These are phyloP conservation scores for Eupithecia inturbata DNA, from an alignment of 2,888 invertebrate genomes.

Conservation along the genomic window DNA sequence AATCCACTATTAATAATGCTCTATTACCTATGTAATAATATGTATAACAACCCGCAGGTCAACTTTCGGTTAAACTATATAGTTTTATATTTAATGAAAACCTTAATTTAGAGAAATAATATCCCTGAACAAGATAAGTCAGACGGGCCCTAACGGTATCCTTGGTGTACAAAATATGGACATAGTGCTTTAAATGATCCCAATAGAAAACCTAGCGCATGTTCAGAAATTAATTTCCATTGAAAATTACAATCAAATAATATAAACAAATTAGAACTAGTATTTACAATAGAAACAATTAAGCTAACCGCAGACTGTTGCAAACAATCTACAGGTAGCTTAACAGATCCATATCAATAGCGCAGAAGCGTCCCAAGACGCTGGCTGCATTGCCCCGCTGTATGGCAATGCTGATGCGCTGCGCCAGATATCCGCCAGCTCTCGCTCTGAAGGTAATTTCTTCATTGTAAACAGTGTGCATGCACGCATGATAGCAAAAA, in stretches of 20 bases:
- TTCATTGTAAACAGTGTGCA: background rate
- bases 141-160: background rate
- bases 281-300: too few relatives aligned
- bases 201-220: background rate
- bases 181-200: background rate
- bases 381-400: too few relatives aligned
- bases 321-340: too few relatives aligned
- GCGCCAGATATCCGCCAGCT: too few relatives aligned
- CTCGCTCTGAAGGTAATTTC: too few relatives aligned
- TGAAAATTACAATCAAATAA: too few relatives aligned
- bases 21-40: background rate
- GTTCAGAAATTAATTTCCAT: background rate
- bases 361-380: too few relatives aligned
- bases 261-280: too few relatives aligned
- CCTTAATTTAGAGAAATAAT: background rate
- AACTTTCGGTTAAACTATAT: conserved; percentile 5
- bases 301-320: too few relatives aligned
- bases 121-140: background rate
- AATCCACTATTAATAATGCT: conserved; percentile 20
- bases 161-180: background rate
- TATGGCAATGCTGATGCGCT: too few relatives aligned
- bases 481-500: background rate
- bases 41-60: background rate
- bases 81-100: background rate
- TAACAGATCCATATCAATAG: too few relatives aligned